phyloP scores from a whole-genome alignment of 2,888 invertebrate genomes.

The Harpalus rufipes region DNA sequence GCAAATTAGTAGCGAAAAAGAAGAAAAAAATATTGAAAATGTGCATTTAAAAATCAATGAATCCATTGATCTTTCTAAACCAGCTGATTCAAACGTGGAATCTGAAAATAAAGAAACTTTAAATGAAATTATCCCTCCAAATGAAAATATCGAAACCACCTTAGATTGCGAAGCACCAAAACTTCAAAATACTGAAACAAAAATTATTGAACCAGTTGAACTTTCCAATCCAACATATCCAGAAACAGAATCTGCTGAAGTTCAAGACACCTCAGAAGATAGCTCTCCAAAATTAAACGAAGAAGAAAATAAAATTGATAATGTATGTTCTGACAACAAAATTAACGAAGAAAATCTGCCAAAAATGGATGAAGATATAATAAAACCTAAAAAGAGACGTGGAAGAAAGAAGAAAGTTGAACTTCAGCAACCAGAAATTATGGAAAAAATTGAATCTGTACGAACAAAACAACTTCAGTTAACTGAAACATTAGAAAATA shows the following conservation, averaged over 20 bases:
- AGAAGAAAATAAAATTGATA: neutral
- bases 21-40: neutral
- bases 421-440: neutral
- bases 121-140: neutral
- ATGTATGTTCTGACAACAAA: neutral
- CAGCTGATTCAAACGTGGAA: neutral
- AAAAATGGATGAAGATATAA: conserved; percentile 2
- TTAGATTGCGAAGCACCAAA: neutral
- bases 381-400: neutral
- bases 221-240: neutral
- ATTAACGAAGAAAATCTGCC: neutral
- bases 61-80: conserved; percentile 10
- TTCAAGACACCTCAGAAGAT: neutral
- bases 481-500: neutral
- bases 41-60: neutral
- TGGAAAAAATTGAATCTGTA: neutral
- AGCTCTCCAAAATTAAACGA: neutral
- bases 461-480: neutral
- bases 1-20: neutral
- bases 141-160: conserved; percentile 17
- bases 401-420: conserved; percentile 23
- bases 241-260: neutral
- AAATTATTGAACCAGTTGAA: neutral
- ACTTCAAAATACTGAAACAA: neutral
- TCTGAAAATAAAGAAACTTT: neutral